phyloP scores from a whole-genome alignment of 2,888 invertebrate species.

The Apamea sordens region DNA sequence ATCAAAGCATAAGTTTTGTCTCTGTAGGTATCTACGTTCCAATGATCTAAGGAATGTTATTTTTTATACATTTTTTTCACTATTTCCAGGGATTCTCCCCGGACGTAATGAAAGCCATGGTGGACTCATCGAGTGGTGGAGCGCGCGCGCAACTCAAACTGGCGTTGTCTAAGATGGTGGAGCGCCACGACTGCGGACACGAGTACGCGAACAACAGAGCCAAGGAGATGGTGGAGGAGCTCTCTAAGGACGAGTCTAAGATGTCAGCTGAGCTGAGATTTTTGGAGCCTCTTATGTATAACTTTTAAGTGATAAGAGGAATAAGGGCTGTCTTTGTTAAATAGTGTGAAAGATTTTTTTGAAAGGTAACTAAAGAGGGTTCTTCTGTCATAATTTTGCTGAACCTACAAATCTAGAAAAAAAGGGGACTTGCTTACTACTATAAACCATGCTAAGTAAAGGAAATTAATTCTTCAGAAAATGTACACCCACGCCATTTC shows the following conservation, averaged over 20 bases:
- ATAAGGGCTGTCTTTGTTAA: slow-evolving; percentile 36
- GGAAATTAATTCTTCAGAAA: neutral
- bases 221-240: slow-evolving; percentile 88
- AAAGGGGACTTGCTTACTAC: neutral
- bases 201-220: slow-evolving; percentile 91
- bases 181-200: slow-evolving; percentile 90
- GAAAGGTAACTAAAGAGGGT: neutral
- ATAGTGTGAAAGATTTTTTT: neutral
- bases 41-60: too few species aligned
- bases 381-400: neutral
- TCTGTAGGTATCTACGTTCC: neutral
- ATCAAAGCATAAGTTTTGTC: neutral
- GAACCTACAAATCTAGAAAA: neutral
- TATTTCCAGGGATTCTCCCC: slow-evolving; percentile 90
- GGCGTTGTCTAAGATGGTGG: slow-evolving; percentile 90
- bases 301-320: slow-evolving; percentile 66
- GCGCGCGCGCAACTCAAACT: slow-evolving; percentile 90
- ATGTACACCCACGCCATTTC: neutral
- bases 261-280: slow-evolving; percentile 90
- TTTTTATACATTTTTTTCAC: neutral
- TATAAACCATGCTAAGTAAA: too few species aligned
- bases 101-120: slow-evolving; percentile 88
- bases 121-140: slow-evolving; percentile 89
- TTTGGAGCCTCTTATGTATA: slow-evolving; percentile 89
- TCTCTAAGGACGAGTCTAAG: slow-evolving; percentile 90